Base-by-base conservation (phyloP, 1,140 invertebrate genomes). In the Ridgeia piscesae region DNA sequence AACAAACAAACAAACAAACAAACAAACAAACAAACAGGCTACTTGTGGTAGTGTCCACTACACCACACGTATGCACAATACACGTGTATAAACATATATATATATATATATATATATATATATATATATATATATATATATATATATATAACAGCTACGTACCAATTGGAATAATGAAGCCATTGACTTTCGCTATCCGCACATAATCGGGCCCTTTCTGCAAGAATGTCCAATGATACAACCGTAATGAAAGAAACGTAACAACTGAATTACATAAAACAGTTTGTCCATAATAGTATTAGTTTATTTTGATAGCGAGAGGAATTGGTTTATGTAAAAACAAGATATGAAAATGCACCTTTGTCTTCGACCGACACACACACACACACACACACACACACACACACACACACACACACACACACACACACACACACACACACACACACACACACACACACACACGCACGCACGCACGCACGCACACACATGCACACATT, bases 371-470 rank as follows among this genome's bases (percentile, higher is more conserved):
- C 58, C 27, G 58, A 27, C 42, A 42, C 42, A 42, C 42, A 11
- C 11, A 6, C 42, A 42, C 4, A 42, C 42, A 42, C 4, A 42
- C 42, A 6, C 42, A 11, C 42, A 42, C 42, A 42, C 42, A 42
- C 42, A 11, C 42, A 42, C 11, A 42, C 4, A 42, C 42, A 42
- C 42, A 11, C 42, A 42, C 42, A 42, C 42, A 42, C 42, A 91
- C 35, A 33, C 91, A 91, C 33, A 91, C 33, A 91, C 35, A 33
- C 35, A 91, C 35, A 91, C 35, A 33, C 91, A 91, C 91, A 33
- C 91, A 91, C 33, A 91, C n/a, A 34, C n/a, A 33, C 91, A 91
- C 33, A 35, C 91, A 91, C 35, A 91, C 91, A 8, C 91, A 91
- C 33, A 34, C 35, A 91, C 91, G 33, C 91, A 91, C 35, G 6